A percentile compares a stretch with the other conserved stretches of the same genome.
These are phyloP conservation scores for Phoenicopterus ruber DNA, from an alignment of 2,113 vertebrate genomes.

Conservation along the genomic window DNA sequence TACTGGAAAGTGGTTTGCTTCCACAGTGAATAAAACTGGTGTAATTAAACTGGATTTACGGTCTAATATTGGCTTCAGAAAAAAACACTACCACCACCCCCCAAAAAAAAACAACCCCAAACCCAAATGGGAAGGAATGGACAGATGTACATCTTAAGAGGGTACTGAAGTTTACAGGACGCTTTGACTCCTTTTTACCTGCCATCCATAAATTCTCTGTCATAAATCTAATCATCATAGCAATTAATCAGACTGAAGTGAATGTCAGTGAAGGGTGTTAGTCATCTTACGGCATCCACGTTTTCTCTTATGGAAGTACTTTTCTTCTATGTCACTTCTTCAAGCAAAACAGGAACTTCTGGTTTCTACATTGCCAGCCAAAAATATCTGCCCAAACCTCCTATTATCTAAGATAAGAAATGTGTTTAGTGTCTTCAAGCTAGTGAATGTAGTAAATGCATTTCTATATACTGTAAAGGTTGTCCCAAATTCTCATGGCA, in stretches of 20 bases:
- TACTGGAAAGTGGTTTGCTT: not conserved
- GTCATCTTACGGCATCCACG: not conserved
- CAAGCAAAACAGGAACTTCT: not conserved
- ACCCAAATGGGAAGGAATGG: not conserved
- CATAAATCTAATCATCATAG: not conserved
- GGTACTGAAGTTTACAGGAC: not conserved
- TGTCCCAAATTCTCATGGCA: not conserved
- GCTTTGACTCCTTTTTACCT: not conserved
- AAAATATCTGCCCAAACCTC: not conserved
- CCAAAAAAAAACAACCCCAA: not conserved
- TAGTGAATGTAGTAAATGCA: not conserved
- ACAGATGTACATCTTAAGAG: not conserved
- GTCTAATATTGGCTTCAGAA: not conserved
- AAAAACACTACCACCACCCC: not conserved
- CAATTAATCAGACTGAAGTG: not conserved
- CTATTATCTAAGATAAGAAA: not conserved
- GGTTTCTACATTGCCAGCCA: fast-evolving
- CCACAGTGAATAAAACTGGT: not conserved
- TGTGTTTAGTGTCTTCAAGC: not conserved
- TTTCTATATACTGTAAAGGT: not conserved
- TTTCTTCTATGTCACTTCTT: not conserved
- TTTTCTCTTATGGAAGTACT: not conserved
- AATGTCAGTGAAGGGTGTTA: not conserved
- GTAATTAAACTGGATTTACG: not conserved
- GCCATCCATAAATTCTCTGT: not conserved